Percentiles rank a stretch among this genome's conserved stretches.
These are phyloP conservation scores for Gymnocephalus cernua DNA, from an alignment of 2,113 vertebrate species.

Conservation along the genomic window DNA sequence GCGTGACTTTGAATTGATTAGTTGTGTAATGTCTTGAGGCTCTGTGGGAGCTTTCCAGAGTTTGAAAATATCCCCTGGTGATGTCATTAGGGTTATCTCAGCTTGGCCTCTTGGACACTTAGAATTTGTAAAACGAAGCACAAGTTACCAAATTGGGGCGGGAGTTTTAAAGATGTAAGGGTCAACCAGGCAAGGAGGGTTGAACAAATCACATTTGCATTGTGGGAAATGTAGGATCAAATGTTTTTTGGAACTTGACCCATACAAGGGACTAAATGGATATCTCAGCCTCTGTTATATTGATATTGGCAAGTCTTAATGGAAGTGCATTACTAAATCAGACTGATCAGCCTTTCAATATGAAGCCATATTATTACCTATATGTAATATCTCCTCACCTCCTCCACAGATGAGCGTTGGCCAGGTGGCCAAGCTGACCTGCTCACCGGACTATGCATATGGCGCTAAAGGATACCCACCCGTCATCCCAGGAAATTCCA, in stretches of 20 bases:
- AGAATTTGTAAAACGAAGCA: background rate
- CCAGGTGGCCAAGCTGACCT: constrained; percentile 89
- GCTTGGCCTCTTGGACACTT: too few species aligned
- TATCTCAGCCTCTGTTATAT: background rate
- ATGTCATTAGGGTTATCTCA: too few species aligned
- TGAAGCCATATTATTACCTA: background rate
- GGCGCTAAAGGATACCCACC: constrained; percentile 88
- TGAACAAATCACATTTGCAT: background rate
- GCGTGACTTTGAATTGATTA: too few species aligned
- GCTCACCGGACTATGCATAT: constrained; percentile 92
- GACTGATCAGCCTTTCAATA: background rate
- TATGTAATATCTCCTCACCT: background rate
- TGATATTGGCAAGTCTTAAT: background rate
- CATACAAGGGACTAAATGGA: background rate
- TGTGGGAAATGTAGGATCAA: background rate
- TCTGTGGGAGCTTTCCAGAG: background rate
- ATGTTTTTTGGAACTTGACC: background rate
- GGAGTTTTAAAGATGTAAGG: background rate
- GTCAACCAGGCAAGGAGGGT: background rate
- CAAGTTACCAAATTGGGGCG: background rate
- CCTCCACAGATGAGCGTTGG: constrained; percentile 91
- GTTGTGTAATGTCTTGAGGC: background rate
- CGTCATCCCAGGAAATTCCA: constrained; percentile 90
- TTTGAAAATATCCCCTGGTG: too few species aligned
- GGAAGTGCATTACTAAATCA: background rate